Base-by-base conservation (phyloP, 2,888 invertebrate species). In the Xanthostigma xanthostigma region DNA sequence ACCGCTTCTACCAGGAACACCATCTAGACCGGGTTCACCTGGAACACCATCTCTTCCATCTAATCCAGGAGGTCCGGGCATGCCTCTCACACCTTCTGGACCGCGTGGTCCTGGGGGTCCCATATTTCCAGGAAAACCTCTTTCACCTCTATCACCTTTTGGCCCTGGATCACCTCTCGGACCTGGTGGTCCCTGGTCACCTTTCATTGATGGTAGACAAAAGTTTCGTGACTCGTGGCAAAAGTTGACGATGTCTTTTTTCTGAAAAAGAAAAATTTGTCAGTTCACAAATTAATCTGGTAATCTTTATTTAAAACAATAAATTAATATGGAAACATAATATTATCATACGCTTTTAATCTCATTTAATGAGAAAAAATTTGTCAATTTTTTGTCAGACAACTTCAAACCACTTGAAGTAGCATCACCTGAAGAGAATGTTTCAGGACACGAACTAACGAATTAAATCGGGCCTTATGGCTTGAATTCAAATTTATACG, bases 31-130 rank as follows among this genome's bases (percentile, higher is more conserved):
- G 0, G 92, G 92, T 59, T 90, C 90, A 0, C 93, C 93, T 0
- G 92, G 91, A 1, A 92, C 80, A 3, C 92, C 92, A 56, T 92
- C 90, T 48, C 89, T 71, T 0, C 92, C 93, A 59, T 93, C 92
- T 2, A 91, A 65, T 0, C 88, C 88, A 0, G 80, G 68, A 39
- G 77, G 73, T 1, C 86, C 86, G 0, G 78, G 74, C 41, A 78
- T 78, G 0, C 86, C 86, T 36, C 81, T 76, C 56, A 79, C 76
- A 34, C 86, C 86, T 64, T 61, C 57, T 9, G 50, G 53, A 14
- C 51, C 50, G 1, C 50, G 46, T 35, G 48, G 49, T 36, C 76
- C 72, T 67, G 71, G 71, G 2, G 75, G 68, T 1, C 78, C 78
- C 0, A 73, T 71, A 1, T 75, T 72, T 3, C 80, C 80, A 0